Evolutionary conservation across 2,888 invertebrate species (phyloP), one percentile per base, ranked within the genome.

Genomic region (Oxytorus armatus): DNA sequence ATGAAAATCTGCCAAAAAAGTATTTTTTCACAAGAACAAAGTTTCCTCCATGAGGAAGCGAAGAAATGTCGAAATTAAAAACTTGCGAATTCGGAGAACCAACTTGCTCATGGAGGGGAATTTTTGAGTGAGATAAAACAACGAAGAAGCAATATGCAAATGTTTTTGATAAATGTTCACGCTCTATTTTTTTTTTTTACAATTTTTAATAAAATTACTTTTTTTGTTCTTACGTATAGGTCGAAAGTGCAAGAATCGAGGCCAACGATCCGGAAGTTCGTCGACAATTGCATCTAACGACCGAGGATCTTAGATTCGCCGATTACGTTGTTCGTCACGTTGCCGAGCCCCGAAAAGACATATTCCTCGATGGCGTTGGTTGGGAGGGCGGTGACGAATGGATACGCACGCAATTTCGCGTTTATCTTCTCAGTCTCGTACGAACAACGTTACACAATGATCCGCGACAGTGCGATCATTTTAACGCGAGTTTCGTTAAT

Each of bases 331-430:
- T 99, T 16, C 94, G 96, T 42, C 95, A 95, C 89, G 94, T 95
- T 61, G 93, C 93, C 8, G 93, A 95, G 0, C 92, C 93, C 18
- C 93, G 94, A 70, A 95, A 95, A 85, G 96, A 96, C 89, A 95
- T 95, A 23, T 95, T 95, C 89, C 90, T 95, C 70, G 95, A 96
- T 87, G 95, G 95, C 0, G 95, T 96, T 36, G 95, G 95, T 21
- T 96, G 96, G 96, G 97, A 97, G 91, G 99, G 99, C 63, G 98
- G 98, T 23, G 99, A 99, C 89, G 96, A 97, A 85, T 99, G 99
- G 99, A 96, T 99, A 82, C 94, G 99, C 83, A 96, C 97, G 68
- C 99, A 99, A 92, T 99, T 99, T 91, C 95, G 96, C 83, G 95
- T 96, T 65, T 98, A 98, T 90, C 93, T 97, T 82, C 93, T 98